Conservation (phyloP, 2,113 vertebrate species). For the Tenebrosternarchus preto region DNA sequence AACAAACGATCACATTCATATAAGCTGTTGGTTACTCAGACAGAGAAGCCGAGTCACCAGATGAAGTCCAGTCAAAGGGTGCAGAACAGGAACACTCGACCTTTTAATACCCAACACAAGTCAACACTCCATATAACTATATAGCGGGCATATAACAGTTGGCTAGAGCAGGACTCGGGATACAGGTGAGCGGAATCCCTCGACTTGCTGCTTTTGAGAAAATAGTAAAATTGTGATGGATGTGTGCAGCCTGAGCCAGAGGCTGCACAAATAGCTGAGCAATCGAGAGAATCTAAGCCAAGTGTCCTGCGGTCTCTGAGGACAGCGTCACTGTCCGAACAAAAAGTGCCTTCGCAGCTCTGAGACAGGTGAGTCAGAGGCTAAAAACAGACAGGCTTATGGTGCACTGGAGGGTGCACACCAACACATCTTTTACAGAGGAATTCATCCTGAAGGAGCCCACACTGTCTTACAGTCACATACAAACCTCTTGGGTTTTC, state of each 20-base stretch:
- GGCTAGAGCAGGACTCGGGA: not conserved
- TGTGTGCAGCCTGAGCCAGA: not conserved
- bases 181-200: not conserved
- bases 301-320: constrained; percentile 5
- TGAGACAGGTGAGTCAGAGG: constrained; percentile 43
- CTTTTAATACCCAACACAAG: not conserved
- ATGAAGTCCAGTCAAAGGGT: not conserved
- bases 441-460: not conserved
- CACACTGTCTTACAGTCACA: not conserved
- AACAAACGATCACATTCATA: not conserved
- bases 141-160: not conserved
- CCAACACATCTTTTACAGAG: not conserved
- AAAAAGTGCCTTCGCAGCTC: constrained; percentile 28
- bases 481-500: not conserved
- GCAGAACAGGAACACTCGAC: not conserved
- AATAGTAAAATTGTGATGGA: not conserved
- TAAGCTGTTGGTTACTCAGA: not conserved
- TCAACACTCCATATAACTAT: not conserved
- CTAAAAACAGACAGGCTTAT: constrained; percentile 43
- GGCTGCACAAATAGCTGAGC: constrained; percentile 34
- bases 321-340: constrained; percentile 22
- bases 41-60: not conserved
- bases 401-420: not conserved
- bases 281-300: not conserved
- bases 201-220: not conserved